phyloP scores from a whole-genome alignment of 1,140 invertebrate genomes.

The Whitmania pigra region DNA sequence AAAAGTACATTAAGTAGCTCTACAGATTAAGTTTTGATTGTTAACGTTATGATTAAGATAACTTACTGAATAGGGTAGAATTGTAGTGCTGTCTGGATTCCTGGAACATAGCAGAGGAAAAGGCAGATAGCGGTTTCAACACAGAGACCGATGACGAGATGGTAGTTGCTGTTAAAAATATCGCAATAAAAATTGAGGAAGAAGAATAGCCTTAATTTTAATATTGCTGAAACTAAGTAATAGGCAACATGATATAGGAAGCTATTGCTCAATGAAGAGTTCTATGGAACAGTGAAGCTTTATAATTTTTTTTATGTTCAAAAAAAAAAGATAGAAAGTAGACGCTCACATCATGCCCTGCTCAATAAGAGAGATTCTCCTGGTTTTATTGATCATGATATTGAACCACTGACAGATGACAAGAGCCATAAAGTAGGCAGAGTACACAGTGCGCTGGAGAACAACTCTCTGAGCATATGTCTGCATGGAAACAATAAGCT shows the following conservation, averaged over 20 bases:
- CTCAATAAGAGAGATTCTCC: constrained; percentile 85
- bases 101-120: constrained; percentile 40
- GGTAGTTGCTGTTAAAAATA: constrained; percentile 35
- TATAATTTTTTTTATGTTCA: too few species aligned
- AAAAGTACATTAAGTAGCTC: neutral
- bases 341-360: constrained; percentile 75
- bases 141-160: constrained; percentile 41
- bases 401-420: constrained; percentile 97
- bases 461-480: constrained; percentile 86
- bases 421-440: constrained; percentile 94
- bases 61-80: constrained; percentile 41
- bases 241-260: too few species aligned
- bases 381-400: constrained; percentile 94
- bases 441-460: constrained; percentile 91
- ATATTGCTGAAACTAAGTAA: too few species aligned
- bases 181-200: too few species aligned
- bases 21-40: neutral
- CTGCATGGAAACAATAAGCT: constrained; percentile 46
- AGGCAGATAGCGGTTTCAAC: constrained; percentile 41
- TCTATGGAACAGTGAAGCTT: too few species aligned
- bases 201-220: too few species aligned
- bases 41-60: neutral
- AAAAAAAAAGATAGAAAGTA: too few species aligned
- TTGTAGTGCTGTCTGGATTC: constrained; percentile 39
- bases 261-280: too few species aligned